These are phyloP conservation scores for Anagrus nilaparvatae DNA, from an alignment of 1,140 invertebrate species.

Conservation along the genomic window DNA sequence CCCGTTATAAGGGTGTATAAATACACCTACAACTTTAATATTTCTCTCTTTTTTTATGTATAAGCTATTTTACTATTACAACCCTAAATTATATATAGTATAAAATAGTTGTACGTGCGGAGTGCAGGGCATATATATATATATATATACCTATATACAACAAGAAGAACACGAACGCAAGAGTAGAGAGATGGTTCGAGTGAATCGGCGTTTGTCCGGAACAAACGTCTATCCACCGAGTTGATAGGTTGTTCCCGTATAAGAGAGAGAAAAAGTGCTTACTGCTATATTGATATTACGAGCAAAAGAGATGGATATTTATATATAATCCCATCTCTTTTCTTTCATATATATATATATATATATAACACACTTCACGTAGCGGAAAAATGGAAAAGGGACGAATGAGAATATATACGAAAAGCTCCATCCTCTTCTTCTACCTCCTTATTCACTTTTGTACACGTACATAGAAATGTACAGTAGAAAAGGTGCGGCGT, in stretches of 20 bases:
- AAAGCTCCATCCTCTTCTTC: too few species aligned
- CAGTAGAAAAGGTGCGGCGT: conserved; percentile 6
- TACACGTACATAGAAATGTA: conserved; percentile 14
- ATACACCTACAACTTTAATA: too few species aligned
- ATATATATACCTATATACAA: background rate
- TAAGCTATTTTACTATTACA: too few species aligned
- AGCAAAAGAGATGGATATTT: too few species aligned
- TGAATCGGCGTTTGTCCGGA: conserved; percentile 38
- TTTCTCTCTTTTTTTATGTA: too few species aligned
- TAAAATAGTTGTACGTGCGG: too few species aligned
- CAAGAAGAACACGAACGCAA: conserved; percentile 37
- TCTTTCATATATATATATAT: background rate
- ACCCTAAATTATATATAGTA: too few species aligned
- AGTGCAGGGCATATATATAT: background rate
- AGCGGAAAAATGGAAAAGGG: conserved; percentile 8
- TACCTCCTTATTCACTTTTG: too few species aligned
- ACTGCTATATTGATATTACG: too few species aligned
- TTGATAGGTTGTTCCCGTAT: conserved; percentile 43
- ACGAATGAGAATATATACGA: conserved; percentile 1
- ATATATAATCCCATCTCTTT: too few species aligned
- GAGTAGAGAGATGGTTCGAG: conserved; percentile 40
- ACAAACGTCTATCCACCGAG: conserved; percentile 40
- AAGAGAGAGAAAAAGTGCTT: conserved; percentile 31
- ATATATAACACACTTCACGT: conserved; percentile 4
- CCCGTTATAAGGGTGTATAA: too few species aligned